A percentile compares a stretch with the other conserved stretches of the same genome.
Evolutionary conservation across 2,888 invertebrate genomes (phyloP).

Genomic region (Agriopis aurantiaria): DNA sequence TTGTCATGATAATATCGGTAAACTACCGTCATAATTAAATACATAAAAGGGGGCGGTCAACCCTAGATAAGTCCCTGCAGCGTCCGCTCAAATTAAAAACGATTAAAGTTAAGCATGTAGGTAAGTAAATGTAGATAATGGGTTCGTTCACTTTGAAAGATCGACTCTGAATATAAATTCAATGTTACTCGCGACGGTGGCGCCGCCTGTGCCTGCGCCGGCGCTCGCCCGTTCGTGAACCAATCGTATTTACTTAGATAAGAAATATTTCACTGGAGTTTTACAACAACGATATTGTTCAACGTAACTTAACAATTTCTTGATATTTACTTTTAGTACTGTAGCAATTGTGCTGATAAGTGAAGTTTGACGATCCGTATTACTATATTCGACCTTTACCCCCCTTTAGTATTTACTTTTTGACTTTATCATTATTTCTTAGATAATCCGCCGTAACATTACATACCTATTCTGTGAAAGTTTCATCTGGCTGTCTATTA

Average conservation of each 20-base stretch:
- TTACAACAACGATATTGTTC: neutral
- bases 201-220: neutral
- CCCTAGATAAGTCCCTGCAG: conserved; percentile 16
- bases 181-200: conserved; percentile 13
- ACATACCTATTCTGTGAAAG: no score
- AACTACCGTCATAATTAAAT: conserved; percentile 2
- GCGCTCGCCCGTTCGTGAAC: neutral
- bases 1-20: conserved; percentile 27
- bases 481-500: no score
- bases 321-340: neutral
- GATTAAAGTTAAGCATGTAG: conserved; percentile 40
- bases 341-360: neutral
- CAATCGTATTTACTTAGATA: conserved; percentile 9
- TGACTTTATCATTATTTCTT: no score
- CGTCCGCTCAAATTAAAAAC: conserved; percentile 15
- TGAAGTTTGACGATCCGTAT: no score
- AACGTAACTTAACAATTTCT: neutral
- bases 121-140: conserved; percentile 47
- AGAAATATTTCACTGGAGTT: conserved; percentile 2
- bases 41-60: neutral
- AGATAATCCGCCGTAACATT: no score
- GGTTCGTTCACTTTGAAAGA: conserved; percentile 55
- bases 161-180: conserved; percentile 42
- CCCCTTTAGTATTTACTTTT: no score
- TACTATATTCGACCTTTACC: no score